A percentile compares a stretch with the other conserved stretches of the same genome.
phyloP scores from a whole-genome alignment of 2,888 invertebrate species.

The Arrhopalites spinosus region DNA sequence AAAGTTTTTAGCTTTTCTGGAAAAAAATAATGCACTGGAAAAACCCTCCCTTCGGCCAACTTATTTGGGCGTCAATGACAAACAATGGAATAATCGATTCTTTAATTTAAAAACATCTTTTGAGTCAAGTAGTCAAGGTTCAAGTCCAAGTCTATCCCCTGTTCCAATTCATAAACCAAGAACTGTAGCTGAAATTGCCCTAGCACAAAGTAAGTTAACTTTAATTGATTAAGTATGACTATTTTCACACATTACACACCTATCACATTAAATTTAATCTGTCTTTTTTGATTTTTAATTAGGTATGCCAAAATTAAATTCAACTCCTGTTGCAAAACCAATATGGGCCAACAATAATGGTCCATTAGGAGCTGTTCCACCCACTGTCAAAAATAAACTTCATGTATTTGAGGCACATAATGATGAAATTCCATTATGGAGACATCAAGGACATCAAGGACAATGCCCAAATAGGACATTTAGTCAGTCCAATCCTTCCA shows the following conservation, averaged over 20 bases:
- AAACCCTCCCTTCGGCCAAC: constrained; percentile 57
- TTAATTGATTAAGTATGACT: too few relatives aligned
- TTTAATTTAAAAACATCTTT: constrained; percentile 82
- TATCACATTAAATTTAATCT: too few relatives aligned
- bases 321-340: constrained; percentile 31
- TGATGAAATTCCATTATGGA: background rate
- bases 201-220: constrained; percentile 25
- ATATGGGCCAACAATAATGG: constrained; percentile 34
- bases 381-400: constrained; percentile 53
- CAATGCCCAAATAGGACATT: constrained; percentile 3
- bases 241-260: too few relatives aligned
- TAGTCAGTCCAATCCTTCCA: constrained; percentile 1
- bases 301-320: constrained; percentile 10
- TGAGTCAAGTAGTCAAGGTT: constrained; percentile 62
- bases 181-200: constrained; percentile 29
- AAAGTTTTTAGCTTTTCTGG: constrained; percentile 82
- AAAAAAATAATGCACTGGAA: constrained; percentile 67
- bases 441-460: background rate
- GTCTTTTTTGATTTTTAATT: too few relatives aligned
- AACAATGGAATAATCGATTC: constrained; percentile 82
- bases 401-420: constrained; percentile 51
- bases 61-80: constrained; percentile 59
- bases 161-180: constrained; percentile 33
- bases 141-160: constrained; percentile 54
- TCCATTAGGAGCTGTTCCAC: constrained; percentile 40